Evolutionary conservation across 2,888 invertebrate genomes (phyloP).

Genomic region (Acrobeloides nanus): DNA sequence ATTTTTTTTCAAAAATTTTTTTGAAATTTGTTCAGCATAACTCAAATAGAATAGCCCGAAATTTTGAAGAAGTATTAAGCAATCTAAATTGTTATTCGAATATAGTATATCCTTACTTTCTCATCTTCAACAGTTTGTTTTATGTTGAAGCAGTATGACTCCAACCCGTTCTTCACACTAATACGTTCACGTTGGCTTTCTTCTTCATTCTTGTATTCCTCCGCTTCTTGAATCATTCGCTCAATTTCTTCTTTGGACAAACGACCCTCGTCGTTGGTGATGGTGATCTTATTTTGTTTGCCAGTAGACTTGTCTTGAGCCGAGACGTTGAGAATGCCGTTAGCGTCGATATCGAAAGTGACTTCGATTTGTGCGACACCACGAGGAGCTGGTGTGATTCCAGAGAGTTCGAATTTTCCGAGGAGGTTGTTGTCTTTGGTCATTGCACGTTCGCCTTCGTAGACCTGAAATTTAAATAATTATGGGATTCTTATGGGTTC

Average conservation of each 20-base stretch:
- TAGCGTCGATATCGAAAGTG: slow-evolving; percentile 63
- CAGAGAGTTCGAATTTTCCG: slow-evolving; percentile 90
- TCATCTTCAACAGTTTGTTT: slow-evolving; percentile 10
- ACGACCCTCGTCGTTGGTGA: slow-evolving; percentile 64
- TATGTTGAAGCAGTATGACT: slow-evolving; percentile 66
- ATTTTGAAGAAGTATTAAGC: too few relatives aligned
- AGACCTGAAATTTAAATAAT: too few relatives aligned
- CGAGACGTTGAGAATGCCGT: slow-evolving; percentile 89
- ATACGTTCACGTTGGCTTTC: slow-evolving; percentile 60
- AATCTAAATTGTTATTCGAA: not conserved
- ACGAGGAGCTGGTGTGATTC: slow-evolving; percentile 85
- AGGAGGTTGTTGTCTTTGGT: slow-evolving; percentile 81
- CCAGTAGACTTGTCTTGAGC: slow-evolving; percentile 73
- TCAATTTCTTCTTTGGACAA: slow-evolving; percentile 86
- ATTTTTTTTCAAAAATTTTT: too few relatives aligned
- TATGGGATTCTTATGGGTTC: not conserved
- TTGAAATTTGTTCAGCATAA: too few relatives aligned
- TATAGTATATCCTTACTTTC: too few relatives aligned
- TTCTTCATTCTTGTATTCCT: slow-evolving; percentile 71
- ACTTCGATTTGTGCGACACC: slow-evolving; percentile 71
- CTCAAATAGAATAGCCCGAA: too few relatives aligned
- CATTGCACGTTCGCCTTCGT: slow-evolving; percentile 64
- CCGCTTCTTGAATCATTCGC: slow-evolving; percentile 73
- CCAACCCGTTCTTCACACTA: slow-evolving; percentile 73
- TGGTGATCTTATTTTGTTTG: slow-evolving; percentile 54